Conservation (phyloP, 2,888 invertebrate species). For the Cryptophagus acutangulus region DNA sequence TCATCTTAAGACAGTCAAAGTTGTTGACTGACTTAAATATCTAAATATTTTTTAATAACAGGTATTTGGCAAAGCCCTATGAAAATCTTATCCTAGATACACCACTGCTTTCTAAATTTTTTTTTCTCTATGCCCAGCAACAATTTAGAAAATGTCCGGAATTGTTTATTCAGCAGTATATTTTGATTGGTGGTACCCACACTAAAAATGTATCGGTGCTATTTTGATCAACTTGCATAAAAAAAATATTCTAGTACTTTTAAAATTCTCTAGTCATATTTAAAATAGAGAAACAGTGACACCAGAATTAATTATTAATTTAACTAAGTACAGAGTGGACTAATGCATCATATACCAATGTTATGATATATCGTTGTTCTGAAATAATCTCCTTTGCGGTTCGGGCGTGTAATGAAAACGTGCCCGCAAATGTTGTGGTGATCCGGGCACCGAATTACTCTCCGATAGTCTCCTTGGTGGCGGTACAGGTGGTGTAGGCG, state of each 20-base stretch:
- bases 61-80: no score
- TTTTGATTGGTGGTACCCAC: no score
- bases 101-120: no score
- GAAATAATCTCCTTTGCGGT: conserved; percentile 54
- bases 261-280: conserved; percentile 3
- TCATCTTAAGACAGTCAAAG: no score
- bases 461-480: conserved; percentile 62
- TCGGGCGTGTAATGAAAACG: conserved; percentile 58
- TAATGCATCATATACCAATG: conserved; percentile 15
- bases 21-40: no score
- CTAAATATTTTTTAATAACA: no score
- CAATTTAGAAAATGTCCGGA: no score
- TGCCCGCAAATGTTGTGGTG: conserved; percentile 62
- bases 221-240: no score
- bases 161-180: no score
- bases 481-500: conserved; percentile 58
- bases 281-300: neutral
- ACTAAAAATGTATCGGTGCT: no score
- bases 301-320: neutral
- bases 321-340: conserved; percentile 1
- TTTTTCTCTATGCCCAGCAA: no score
- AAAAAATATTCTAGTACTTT: conserved; percentile 2
- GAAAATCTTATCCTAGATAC: no score
- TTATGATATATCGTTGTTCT: conserved; percentile 45
- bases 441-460: conserved; percentile 64